Base-by-base conservation (phyloP, 2,888 invertebrate genomes). In the Pecten maximus region DNA sequence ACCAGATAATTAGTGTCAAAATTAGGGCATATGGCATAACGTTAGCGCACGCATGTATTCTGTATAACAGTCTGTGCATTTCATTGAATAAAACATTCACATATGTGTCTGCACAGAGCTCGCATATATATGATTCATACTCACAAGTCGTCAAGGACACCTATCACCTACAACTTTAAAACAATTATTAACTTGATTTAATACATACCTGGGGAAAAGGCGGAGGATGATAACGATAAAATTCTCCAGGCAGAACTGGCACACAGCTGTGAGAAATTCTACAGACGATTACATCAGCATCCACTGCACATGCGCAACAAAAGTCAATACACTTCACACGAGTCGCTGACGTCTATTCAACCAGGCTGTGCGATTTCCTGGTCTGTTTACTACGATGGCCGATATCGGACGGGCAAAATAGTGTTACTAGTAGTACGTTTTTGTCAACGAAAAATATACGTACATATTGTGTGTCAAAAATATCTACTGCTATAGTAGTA, bases 231-330 rank as follows among this genome's bases (percentile, higher is more conserved):
- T 35, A 10, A 10, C 28, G 10, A 23, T 54, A 3, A n/a, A n/a
- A n/a, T 19, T 50, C 50, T 15, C 50, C 50, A 50, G 50, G n/a
- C 28, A 28, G 74, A 35, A 23, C 74, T 8, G 16, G 23, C 10
- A 35, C 74, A 74, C 74, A 74, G 74, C 74, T 74, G 74, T 74
- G 35, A 74, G 74, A 28, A n/a, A 74, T 60, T n/a, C 23, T 60
- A n/a, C 60, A 60, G 74, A 35, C 74, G 74, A 74, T 74, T 74
- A 74, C 74, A 74, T 74, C 74, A 74, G 74, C 74, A 74, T 28
- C 35, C 35, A 15, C 74, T 74, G 74, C 74, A 8, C 74, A 74
- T 74, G 74, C 74, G 74, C 74, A 74, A 74, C 23, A 74, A 74
- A 74, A 74, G 74, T 74, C 74, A 16, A 74, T 74, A 74, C n/a